A percentile compares a stretch with the other conserved stretches of the same genome.
Evolutionary conservation across 2,113 vertebrate species (phyloP).

Genomic region (Strigops habroptila): DNA sequence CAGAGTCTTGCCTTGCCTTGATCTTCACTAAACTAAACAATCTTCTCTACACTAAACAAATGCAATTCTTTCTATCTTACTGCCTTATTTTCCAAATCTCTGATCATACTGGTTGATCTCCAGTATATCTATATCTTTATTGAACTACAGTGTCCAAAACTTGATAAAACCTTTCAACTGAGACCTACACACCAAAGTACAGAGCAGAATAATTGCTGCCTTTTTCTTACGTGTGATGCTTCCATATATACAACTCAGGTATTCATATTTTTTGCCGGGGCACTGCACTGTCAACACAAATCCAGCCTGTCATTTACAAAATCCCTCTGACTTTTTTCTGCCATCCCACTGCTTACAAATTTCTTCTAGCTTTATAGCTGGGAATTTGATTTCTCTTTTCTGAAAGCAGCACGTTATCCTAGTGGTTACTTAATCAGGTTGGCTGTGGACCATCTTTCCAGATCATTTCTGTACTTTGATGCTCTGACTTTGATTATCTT

Average conservation of each 20-base stretch:
- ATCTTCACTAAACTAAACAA: neutral
- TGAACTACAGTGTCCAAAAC: neutral
- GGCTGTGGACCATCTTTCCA: neutral
- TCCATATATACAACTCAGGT: neutral
- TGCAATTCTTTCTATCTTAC: neutral
- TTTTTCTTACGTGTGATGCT: neutral
- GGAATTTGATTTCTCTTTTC: neutral
- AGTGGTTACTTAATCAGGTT: neutral
- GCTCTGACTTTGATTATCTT: neutral
- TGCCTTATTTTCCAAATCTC: neutral
- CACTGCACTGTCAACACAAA: neutral
- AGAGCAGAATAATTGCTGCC: neutral
- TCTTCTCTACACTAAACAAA: conserved; percentile 33
- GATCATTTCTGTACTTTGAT: neutral
- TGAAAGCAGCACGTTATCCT: neutral
- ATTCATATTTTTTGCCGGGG: neutral
- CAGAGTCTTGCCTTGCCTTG: neutral
- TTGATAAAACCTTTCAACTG: neutral
- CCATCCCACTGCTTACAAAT: neutral
- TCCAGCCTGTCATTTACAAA: neutral
- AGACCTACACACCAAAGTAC: neutral
- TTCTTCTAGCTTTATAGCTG: neutral
- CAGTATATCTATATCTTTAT: neutral
- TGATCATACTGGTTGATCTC: neutral
- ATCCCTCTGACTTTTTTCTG: neutral